Conservation (phyloP, 2,888 invertebrate species). For the Idaea biselata region DNA sequence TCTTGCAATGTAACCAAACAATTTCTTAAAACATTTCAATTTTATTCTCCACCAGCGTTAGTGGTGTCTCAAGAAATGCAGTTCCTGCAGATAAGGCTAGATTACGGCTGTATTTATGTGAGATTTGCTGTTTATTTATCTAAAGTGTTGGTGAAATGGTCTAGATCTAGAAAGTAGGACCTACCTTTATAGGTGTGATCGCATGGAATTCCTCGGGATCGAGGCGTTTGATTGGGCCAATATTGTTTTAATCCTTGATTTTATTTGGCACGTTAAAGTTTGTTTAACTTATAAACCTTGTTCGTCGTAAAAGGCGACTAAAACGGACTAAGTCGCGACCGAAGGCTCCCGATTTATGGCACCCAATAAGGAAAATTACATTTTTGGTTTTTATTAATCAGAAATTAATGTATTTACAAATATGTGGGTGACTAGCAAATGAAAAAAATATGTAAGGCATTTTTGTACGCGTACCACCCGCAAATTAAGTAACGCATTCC, state of each 20-base stretch:
- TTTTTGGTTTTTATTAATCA: too few relatives aligned
- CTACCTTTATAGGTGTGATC: not conserved
- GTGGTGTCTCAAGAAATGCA: slow-evolving; percentile 4
- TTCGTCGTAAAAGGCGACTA: too few relatives aligned
- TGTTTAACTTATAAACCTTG: too few relatives aligned
- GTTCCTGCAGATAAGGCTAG: slow-evolving; percentile 3
- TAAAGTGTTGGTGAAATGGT: not conserved
- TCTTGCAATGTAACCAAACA: not conserved
- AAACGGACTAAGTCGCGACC: too few relatives aligned
- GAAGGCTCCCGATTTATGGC: too few relatives aligned
- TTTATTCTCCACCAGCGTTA: not conserved
- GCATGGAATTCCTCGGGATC: not conserved
- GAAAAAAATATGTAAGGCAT: too few relatives aligned
- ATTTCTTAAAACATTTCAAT: not conserved
- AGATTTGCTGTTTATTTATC: slow-evolving; percentile 4
- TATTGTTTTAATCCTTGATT: not conserved
- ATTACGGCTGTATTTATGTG: slow-evolving; percentile 4
- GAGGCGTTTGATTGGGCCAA: not conserved
- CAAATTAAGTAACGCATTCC: too few relatives aligned
- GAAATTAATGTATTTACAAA: too few relatives aligned
- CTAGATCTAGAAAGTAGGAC: not conserved
- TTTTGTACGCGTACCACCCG: too few relatives aligned
- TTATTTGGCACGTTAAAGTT: too few relatives aligned
- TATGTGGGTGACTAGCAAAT: too few relatives aligned
- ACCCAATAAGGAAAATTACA: too few relatives aligned